Evolutionary conservation across 2,113 vertebrate genomes (phyloP).

Genomic region (Thalassarche chlororhynchos): DNA sequence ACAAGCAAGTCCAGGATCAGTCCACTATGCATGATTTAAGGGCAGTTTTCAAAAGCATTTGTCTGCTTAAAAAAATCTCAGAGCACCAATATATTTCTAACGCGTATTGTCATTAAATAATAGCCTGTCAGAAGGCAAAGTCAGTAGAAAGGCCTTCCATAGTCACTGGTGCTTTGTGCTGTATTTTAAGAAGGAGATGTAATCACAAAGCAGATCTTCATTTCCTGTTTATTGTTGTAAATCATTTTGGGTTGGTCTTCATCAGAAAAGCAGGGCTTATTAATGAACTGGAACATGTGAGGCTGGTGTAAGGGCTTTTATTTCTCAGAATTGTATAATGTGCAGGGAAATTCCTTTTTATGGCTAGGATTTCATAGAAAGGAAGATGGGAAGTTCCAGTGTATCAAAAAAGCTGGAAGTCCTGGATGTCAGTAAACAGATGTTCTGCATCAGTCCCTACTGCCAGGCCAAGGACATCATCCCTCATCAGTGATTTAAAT

Average conservation of each 20-base stretch:
- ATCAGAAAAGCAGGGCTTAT: not conserved
- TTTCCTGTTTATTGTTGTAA: not conserved
- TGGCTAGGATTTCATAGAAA: not conserved
- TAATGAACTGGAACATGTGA: not conserved
- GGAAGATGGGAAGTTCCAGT: conserved; percentile 29
- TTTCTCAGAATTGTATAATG: not conserved
- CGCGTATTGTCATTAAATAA: not conserved
- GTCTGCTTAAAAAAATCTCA: not conserved
- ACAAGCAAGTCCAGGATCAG: not conserved
- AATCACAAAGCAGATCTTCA: not conserved
- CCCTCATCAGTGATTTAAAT: not conserved
- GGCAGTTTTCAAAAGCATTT: not conserved
- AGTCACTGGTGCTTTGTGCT: not conserved
- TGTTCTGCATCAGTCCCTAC: not conserved
- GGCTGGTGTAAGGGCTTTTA: not conserved
- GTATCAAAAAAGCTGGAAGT: conserved; percentile 5
- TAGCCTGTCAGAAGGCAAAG: not conserved
- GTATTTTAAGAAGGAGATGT: not conserved
- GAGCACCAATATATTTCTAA: not conserved
- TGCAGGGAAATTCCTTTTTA: conserved; percentile 6
- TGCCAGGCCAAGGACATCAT: not conserved
- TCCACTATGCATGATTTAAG: fast-evolving
- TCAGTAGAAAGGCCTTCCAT: fast-evolving
- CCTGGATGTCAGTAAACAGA: not conserved
- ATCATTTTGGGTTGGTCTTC: not conserved